Evolutionary conservation across 1,140 invertebrate genomes (phyloP).

Genomic region (Hesperophylax magnus): DNA sequence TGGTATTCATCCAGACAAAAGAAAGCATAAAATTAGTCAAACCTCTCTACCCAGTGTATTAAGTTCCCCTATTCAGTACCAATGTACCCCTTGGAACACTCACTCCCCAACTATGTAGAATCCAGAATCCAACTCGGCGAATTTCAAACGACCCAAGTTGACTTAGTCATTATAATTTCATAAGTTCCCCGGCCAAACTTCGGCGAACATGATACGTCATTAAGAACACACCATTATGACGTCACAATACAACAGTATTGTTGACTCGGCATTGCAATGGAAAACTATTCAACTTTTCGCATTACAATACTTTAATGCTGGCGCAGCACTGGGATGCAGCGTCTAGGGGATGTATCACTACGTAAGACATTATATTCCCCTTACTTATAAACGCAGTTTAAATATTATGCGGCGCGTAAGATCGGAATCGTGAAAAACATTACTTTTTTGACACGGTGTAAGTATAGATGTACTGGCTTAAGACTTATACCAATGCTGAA

Average conservation of each 20-base stretch:
- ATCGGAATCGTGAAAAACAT: no score
- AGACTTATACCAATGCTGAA: no score
- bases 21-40: no score
- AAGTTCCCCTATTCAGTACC: neutral
- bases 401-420: no score
- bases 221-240: constrained; percentile 4
- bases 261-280: constrained; percentile 14
- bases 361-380: no score
- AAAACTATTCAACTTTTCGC: constrained; percentile 8
- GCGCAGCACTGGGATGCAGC: neutral
- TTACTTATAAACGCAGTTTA: no score
- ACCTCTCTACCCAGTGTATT: neutral
- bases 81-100: neutral
- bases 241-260: neutral
- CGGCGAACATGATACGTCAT: constrained; percentile 1
- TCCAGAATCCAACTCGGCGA: neutral
- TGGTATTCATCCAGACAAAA: no score
- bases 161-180: constrained; percentile 14
- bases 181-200: neutral
- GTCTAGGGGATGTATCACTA: neutral
- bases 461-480: no score
- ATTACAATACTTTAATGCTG: neutral
- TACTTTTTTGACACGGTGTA: no score
- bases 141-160: neutral
- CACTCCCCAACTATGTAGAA: neutral